Base-by-base conservation (phyloP, 2,888 invertebrate species). In the Epirrhoe tristata region DNA sequence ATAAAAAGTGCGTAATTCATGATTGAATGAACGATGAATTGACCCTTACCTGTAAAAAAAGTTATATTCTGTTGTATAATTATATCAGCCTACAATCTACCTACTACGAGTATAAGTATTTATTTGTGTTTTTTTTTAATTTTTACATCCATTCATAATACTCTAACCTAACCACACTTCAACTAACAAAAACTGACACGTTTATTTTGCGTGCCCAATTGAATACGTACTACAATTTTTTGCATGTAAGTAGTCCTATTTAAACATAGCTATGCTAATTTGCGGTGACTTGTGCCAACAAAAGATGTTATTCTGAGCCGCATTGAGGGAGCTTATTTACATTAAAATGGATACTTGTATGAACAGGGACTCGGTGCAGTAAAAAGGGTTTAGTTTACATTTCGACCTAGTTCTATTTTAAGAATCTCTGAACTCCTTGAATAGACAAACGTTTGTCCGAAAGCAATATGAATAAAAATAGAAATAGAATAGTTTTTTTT, bases 261-360 rank as follows among this genome's bases (percentile, higher is more conserved):
- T 43, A 43, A 43, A 43, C 36, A 39, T 43, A 43, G 39, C 39
- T 43, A 43, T 43, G 12, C 39, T 43, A 43, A 43, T 43, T 12
- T 43, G 39, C 39, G 39, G 39, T 43, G 39, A 43, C 39, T 43
- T 43, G 39, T 43, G 39, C 39, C 12, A 43, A 43, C 39, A 43
- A 43, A 12, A 12, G 39, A 43, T 43, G 39, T 43, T 43, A 12
- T 43, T 43, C 39, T 43, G 39, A 12, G 12, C 39, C 39, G 32
- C 39, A 43, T 43, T 43, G 39, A 12, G n/a, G n/a, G 39, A 10
- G 39, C 10, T 3, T 39, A 43, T 43, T 43, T 43, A 43, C 39
- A 43, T 43, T 43, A 43, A 10, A 43, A 43, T 36, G 36, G 36
- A 36, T 43, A 43, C 39, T 10, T 43, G 39, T 43, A 43, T 12